A percentile compares a stretch with the other conserved stretches of the same genome.
Conservation (phyloP, 2,113 vertebrate species). For the Blennius ocellaris region DNA sequence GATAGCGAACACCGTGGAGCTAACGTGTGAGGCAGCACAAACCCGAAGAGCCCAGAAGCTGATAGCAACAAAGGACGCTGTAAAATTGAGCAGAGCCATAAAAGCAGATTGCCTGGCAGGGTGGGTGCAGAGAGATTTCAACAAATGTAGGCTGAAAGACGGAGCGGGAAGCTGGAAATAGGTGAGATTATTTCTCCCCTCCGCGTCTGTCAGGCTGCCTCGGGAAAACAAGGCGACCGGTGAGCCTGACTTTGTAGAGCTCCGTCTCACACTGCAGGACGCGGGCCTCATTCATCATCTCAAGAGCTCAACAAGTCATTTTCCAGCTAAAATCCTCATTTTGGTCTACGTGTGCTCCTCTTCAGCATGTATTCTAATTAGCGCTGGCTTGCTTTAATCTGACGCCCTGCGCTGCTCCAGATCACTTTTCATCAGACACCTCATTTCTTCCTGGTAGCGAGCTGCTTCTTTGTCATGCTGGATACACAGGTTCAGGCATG, state of each 20-base stretch:
- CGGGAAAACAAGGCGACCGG: constrained; percentile 70
- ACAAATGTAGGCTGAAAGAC: constrained; percentile 38
- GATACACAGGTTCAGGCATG: constrained; percentile 64
- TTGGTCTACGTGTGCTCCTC: constrained; percentile 63
- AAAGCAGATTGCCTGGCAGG: constrained; percentile 39
- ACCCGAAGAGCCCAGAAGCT: constrained; percentile 22
- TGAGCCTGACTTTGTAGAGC: constrained; percentile 68
- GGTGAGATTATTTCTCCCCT: constrained; percentile 54
- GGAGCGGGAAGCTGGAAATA: constrained; percentile 42
- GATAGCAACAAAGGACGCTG: constrained; percentile 40
- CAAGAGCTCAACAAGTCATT: constrained; percentile 82
- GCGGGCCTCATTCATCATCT: constrained; percentile 75
- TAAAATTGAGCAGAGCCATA: constrained; percentile 32
- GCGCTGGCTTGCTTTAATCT: constrained; percentile 78
- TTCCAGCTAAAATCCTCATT: constrained; percentile 78
- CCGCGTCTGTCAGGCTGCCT: constrained; percentile 51
- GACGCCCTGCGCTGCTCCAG: constrained; percentile 60
- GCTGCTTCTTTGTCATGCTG: constrained; percentile 46
- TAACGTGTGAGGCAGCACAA: constrained; percentile 26
- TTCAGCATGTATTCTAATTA: constrained; percentile 81
- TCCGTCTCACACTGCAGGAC: constrained; percentile 61
- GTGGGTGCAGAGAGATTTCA: constrained; percentile 12
- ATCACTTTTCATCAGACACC: constrained; percentile 76
- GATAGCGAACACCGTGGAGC: constrained; percentile 15
- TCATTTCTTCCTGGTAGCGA: constrained; percentile 75